These are phyloP conservation scores for Numenius arquata DNA, from an alignment of 2,113 vertebrate species.

Conservation along the genomic window DNA sequence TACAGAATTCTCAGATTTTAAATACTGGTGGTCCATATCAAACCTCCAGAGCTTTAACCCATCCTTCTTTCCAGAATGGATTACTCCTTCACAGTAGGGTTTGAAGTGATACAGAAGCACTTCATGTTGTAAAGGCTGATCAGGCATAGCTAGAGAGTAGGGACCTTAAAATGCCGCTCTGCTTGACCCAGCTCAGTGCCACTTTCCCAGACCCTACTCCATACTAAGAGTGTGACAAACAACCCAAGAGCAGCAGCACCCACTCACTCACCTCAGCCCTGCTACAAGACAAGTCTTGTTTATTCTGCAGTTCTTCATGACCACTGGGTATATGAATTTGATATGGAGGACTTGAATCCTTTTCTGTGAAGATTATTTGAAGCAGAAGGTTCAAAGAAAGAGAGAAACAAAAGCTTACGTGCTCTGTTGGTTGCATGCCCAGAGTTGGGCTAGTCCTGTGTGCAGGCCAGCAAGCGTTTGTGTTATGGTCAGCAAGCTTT, in stretches of 20 bases:
- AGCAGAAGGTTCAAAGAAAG: background rate
- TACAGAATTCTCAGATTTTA: background rate
- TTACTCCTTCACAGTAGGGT: background rate
- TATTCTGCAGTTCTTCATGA: background rate
- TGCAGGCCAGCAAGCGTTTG: background rate
- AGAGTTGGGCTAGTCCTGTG: background rate
- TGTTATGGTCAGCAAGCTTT: background rate
- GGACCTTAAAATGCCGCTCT: background rate
- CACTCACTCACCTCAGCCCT: background rate
- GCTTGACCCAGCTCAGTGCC: background rate
- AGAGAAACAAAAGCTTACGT: background rate
- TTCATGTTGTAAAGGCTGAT: background rate
- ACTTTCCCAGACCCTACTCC: background rate
- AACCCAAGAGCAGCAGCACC: background rate
- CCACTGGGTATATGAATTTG: background rate
- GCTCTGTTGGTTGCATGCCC: background rate
- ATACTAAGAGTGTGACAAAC: background rate
- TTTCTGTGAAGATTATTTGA: background rate
- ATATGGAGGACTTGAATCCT: background rate
- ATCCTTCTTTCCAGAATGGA: background rate
- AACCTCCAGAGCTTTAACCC: background rate
- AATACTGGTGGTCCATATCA: background rate
- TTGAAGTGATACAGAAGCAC: background rate
- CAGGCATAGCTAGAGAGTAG: background rate
- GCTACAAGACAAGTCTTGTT: background rate